Conservation (phyloP, 2,113 vertebrate species). For the Forbesichthys papilliferus region DNA sequence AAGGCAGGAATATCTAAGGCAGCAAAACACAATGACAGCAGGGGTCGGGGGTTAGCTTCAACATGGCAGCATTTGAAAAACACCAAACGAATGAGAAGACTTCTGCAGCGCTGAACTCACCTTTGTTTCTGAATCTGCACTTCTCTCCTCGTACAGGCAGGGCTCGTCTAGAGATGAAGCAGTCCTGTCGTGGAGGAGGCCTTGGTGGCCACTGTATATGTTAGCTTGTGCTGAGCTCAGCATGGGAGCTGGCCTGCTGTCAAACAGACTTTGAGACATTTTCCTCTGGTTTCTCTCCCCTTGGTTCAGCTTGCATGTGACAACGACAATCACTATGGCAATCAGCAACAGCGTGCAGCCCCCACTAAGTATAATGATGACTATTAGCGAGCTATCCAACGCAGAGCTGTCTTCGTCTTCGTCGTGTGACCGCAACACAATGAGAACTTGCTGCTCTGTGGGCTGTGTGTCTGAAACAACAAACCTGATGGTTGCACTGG, state of each 20-base stretch:
- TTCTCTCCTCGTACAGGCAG: slow-evolving; percentile 71
- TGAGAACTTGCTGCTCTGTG: slow-evolving; percentile 65
- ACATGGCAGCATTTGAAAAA: slow-evolving; percentile 44
- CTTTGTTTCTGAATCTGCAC: slow-evolving; percentile 70
- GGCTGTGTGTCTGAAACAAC: slow-evolving; percentile 61
- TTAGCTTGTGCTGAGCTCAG: slow-evolving; percentile 33
- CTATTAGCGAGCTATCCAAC: slow-evolving; percentile 58
- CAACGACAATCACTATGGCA: slow-evolving; percentile 66
- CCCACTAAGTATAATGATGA: slow-evolving; percentile 65
- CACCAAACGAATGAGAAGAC: slow-evolving; percentile 20
- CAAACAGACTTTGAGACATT: slow-evolving; percentile 53
- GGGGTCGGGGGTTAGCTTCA: slow-evolving; percentile 47
- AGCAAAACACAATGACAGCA: slow-evolving; percentile 54
- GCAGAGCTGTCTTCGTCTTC: slow-evolving; percentile 31
- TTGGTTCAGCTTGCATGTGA: slow-evolving; percentile 59
- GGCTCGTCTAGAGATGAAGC: slow-evolving; percentile 61
- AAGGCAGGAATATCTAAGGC: slow-evolving; percentile 70
- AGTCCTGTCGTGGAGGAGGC: slow-evolving; percentile 57
- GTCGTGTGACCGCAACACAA: slow-evolving; percentile 52
- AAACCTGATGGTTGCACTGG: slow-evolving; percentile 53
- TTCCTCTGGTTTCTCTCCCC: slow-evolving; percentile 50
- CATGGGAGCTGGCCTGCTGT: slow-evolving; percentile 42
- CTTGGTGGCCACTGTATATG: slow-evolving; percentile 49
- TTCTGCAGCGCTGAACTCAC: slow-evolving; percentile 51
- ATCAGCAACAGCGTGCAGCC: slow-evolving; percentile 70